Evolutionary conservation across 2,797 vertebrate genomes (phyloP).

Genomic region (Gymnothorax javanicus): DNA sequence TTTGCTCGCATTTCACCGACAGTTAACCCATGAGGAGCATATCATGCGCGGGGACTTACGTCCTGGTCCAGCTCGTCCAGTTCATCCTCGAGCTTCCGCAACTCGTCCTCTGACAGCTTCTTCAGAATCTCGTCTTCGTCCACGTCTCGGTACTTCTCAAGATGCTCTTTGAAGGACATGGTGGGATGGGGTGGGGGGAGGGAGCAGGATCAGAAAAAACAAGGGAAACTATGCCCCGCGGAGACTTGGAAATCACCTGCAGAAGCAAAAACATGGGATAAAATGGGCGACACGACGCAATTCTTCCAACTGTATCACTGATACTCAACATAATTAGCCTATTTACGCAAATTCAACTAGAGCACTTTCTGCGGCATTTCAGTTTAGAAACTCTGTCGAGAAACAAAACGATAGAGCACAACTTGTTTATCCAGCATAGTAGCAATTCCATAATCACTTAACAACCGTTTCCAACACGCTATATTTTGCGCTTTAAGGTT

Average conservation of each 20-base stretch:
- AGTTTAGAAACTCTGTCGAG: no score
- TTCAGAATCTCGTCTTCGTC: conserved; percentile 94
- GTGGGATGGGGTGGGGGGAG: conserved; percentile 29
- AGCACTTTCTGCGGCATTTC: no score
- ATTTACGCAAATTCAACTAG: no score
- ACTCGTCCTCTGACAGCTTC: conserved; percentile 91
- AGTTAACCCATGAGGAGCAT: background rate
- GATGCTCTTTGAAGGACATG: conserved; percentile 88
- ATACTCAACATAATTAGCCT: background rate
- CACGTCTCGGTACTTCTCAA: conserved; percentile 95
- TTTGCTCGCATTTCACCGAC: no score
- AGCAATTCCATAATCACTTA: background rate
- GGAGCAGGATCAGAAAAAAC: background rate
- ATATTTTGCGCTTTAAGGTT: background rate
- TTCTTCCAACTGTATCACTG: background rate
- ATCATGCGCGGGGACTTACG: conserved; percentile 69
- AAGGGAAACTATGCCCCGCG: background rate
- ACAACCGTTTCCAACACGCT: background rate
- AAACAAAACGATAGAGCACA: no score
- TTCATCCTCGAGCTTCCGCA: conserved; percentile 89
- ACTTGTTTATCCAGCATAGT: background rate
- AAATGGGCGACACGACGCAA: background rate
- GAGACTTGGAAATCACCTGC: conserved; percentile 8
- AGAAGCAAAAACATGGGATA: background rate
- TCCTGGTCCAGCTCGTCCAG: conserved; percentile 95